These are phyloP conservation scores for Leptinotarsa rubiginosa DNA, from an alignment of 2,888 invertebrate species.

Conservation along the genomic window DNA sequence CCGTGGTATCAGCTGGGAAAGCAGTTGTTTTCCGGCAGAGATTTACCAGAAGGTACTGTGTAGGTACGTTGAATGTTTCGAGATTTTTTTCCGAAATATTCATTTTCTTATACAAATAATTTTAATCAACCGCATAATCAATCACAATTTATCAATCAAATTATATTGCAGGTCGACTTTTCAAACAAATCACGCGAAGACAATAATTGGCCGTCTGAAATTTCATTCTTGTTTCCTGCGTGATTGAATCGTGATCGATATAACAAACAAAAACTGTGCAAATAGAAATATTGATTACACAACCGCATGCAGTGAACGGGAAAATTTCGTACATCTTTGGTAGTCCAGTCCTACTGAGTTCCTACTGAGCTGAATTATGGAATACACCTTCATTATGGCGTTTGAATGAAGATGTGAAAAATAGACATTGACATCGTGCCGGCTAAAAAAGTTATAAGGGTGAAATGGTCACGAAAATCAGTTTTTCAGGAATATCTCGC, in stretches of 20 bases:
- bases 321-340: constrained; percentile 15
- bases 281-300: constrained; percentile 25
- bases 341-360: no score
- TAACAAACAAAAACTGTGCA: neutral
- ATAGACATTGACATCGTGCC: no score
- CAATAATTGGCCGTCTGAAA: neutral
- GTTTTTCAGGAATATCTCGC: no score
- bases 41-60: no score
- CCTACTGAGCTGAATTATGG: no score
- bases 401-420: no score
- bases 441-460: no score
- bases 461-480: no score
- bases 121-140: neutral
- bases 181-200: constrained; percentile 8
- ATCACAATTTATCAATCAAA: neutral
- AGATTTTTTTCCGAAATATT: neutral
- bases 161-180: neutral
- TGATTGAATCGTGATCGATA: constrained; percentile 24
- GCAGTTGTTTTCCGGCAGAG: no score
- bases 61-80: no score
- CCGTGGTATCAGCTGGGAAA: no score
- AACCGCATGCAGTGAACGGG: constrained; percentile 13
- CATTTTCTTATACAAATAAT: neutral
- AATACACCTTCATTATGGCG: no score
- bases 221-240: constrained; percentile 4